Evolutionary conservation across 2,888 invertebrate genomes (phyloP).

Genomic region (Ferdinandea cuprea): DNA sequence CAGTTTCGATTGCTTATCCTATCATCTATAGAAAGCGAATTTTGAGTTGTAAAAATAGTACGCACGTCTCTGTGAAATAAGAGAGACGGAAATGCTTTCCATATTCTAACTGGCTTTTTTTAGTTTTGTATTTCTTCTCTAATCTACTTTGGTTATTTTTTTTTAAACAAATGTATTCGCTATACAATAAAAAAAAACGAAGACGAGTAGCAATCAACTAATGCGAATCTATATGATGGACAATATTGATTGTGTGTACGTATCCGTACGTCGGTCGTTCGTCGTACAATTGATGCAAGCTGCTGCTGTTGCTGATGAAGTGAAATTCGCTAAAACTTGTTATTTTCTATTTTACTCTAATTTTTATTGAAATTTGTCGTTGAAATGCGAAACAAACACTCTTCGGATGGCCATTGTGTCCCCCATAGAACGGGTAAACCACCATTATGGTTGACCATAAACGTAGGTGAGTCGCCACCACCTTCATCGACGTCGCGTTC

Average conservation of each 20-base stretch:
- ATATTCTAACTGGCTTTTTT: conserved; percentile 35
- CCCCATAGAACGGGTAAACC: conserved; percentile 21
- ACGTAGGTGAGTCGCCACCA: conserved; percentile 10
- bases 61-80: conserved; percentile 39
- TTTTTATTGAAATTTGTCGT: conserved; percentile 72
- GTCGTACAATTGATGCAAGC: conserved; percentile 21
- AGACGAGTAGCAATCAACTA: conserved; percentile 19
- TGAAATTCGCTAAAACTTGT: conserved; percentile 66
- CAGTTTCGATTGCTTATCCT: conserved; percentile 53
- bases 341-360: conserved; percentile 75
- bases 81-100: conserved; percentile 35
- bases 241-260: conserved; percentile 41
- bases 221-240: conserved; percentile 16
- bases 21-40: conserved; percentile 61
- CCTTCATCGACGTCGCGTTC: conserved; percentile 27
- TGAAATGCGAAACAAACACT: conserved; percentile 64
- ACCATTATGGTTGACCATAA: conserved; percentile 7
- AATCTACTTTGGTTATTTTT: background rate
- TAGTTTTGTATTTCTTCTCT: conserved; percentile 20
- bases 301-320: conserved; percentile 46
- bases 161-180: conserved; percentile 31
- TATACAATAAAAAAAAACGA: conserved; percentile 17
- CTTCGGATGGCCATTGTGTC: conserved; percentile 46
- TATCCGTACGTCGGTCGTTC: background rate
- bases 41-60: conserved; percentile 23